Base-by-base conservation (phyloP, 1,140 invertebrate species). In the Bombus confusus region DNA sequence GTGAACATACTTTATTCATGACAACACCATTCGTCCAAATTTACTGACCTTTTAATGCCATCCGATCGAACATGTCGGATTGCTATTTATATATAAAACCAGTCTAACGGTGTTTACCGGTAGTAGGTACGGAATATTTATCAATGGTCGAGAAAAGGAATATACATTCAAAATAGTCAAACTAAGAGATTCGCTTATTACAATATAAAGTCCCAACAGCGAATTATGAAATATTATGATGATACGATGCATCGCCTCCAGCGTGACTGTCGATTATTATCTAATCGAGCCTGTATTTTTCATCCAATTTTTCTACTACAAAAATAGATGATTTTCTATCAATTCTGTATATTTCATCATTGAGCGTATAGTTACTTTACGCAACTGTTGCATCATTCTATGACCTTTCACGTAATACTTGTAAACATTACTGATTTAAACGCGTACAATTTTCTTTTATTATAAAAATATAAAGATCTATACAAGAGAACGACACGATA, bases 221-320 rank as follows among this genome's bases (percentile, higher is more conserved):
- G 13, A 47, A 37, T 85, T 80, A 52, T 72, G 68, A 85, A 80
- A 78, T 64, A 52, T 66, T 15, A 68, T 10, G 41, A 52, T 0
- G 31, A 43, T 28, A 62, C 28, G 28, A 66, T 1, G 41, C 66
- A 78, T 78, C 18, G 22, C 9, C 28, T 52, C 43, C 15, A 39
- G 10, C 41, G n/a, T 43, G n/a, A 59, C 15, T 25, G 8, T 25
- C 18, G 6, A 69, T n/a, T 25, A 41, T 69, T 68, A 77, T 64
- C 75, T 59, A 59, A 22, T 34, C 8, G 9, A 28, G 9, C 3
- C 10, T 8, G 0, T 25, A 15, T 47, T 47, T 59, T 57, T 52
- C 64, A 72, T 57, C 18, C 2, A 22, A 5, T n/a, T 13, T 37
- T 12, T 1, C 9, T 3, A 13, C 39, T 15, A 6, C 22, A 18